A percentile compares a stretch with the other conserved stretches of the same genome.
These are phyloP conservation scores for Stenchaetothrips biformis DNA, from an alignment of 2,888 invertebrate species.

Conservation along the genomic window DNA sequence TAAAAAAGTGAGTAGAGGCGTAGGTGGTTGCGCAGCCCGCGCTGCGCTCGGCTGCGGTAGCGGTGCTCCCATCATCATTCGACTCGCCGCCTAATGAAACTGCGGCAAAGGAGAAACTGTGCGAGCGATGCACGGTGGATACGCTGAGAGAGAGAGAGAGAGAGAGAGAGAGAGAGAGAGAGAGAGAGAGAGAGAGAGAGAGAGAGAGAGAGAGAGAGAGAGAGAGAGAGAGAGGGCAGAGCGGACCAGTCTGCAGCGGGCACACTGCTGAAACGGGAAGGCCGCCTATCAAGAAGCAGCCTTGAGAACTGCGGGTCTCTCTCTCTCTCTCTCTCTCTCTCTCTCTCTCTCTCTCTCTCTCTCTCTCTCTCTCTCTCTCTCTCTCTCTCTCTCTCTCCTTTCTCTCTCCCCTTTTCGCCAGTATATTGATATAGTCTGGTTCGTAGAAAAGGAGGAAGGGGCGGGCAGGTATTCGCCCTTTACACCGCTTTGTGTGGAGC, in stretches of 20 bases:
- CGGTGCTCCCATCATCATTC: no score
- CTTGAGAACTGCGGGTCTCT: background rate
- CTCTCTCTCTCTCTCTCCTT: background rate
- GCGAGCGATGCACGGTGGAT: no score
- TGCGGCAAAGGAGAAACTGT: no score
- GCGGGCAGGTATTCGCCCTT: background rate
- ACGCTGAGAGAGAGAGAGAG: background rate
- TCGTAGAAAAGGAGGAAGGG: background rate
- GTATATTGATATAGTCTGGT: background rate
- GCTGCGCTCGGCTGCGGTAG: no score
- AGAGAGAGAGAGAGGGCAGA: background rate
- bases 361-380: slow-evolving; percentile 1
- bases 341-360: slow-evolving; percentile 1
- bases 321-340: background rate
- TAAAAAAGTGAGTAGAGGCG: no score
- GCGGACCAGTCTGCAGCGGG: background rate
- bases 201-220: slow-evolving; percentile 12
- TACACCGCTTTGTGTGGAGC: background rate
- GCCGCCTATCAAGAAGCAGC: background rate
- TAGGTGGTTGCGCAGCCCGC: no score
- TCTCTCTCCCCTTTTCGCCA: background rate
- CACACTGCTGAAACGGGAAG: no score
- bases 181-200: slow-evolving; percentile 8
- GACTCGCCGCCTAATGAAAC: no score
- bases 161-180: background rate